These are phyloP conservation scores for Archilochus colubris DNA, from an alignment of 2,113 vertebrate species.

Conservation along the genomic window DNA sequence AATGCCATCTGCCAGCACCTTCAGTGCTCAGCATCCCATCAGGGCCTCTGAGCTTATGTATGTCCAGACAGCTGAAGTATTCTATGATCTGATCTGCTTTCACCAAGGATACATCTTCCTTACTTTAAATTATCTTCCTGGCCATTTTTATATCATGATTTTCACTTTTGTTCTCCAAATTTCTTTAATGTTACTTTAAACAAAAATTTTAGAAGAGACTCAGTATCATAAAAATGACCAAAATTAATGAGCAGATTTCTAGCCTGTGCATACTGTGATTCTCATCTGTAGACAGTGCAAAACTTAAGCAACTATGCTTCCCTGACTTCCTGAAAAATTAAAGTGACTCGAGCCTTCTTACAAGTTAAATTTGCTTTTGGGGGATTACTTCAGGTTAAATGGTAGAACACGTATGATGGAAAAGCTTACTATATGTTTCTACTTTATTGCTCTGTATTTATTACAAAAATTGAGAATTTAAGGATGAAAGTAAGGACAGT, in stretches of 20 bases:
- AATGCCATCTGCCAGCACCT: not conserved
- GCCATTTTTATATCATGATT: not conserved
- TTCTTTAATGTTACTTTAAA: not conserved
- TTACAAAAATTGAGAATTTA: not conserved
- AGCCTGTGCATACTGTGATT: not conserved
- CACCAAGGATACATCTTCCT: not conserved
- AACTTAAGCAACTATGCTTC: not conserved
- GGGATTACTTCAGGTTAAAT: not conserved
- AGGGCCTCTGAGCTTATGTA: not conserved
- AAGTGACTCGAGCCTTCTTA: not conserved
- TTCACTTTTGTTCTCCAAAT: not conserved
- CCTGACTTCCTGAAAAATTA: not conserved
- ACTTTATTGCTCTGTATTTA: not conserved
- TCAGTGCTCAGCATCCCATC: not conserved
- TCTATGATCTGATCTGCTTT: not conserved
- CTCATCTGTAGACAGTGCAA: not conserved
- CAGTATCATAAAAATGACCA: not conserved
- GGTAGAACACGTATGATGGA: not conserved
- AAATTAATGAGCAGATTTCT: not conserved
- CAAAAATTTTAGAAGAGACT: not conserved
- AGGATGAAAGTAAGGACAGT: not conserved
- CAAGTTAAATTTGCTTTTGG: not conserved
- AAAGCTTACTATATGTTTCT: not conserved
- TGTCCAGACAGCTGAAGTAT: not conserved
- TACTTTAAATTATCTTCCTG: not conserved